These are phyloP conservation scores for Phalacrocorax brasilianus DNA, from an alignment of 2,113 vertebrate species.

Conservation along the genomic window DNA sequence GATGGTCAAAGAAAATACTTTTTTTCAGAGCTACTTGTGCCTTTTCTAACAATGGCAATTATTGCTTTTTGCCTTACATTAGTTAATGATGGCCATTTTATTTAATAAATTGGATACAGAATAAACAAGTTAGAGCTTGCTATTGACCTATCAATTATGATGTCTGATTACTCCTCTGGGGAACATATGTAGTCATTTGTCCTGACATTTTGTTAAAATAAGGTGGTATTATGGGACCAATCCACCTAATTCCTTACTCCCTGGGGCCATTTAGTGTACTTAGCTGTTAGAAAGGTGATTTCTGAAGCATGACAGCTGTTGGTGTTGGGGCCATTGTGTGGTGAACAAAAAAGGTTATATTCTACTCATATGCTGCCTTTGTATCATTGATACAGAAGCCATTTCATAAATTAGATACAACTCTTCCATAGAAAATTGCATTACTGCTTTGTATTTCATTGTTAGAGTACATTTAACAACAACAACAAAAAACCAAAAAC, in stretches of 20 bases:
- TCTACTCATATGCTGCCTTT: conserved; percentile 47
- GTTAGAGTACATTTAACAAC: background rate
- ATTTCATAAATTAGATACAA: conserved; percentile 59
- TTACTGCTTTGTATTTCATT: conserved; percentile 1
- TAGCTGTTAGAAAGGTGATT: conserved; percentile 72
- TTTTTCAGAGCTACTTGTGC: background rate
- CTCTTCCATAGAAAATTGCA: conserved; percentile 47
- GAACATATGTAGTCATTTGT: conserved; percentile 52
- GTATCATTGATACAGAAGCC: conserved; percentile 48
- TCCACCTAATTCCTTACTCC: conserved; percentile 68
- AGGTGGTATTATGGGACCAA: conserved; percentile 49
- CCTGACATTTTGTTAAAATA: conserved; percentile 59
- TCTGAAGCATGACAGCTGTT: conserved; percentile 74
- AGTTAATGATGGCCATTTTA: conserved; percentile 49
- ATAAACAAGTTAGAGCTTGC: conserved; percentile 45
- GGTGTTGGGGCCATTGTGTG: conserved; percentile 65
- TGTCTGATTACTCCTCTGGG: conserved; percentile 43
- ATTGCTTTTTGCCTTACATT: background rate
- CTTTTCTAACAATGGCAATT: background rate
- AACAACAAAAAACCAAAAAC: too few species aligned
- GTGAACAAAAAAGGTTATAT: conserved; percentile 62
- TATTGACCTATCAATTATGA: conserved; percentile 47
- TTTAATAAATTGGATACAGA: conserved; percentile 59
- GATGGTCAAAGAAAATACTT: background rate
- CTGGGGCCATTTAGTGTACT: conserved; percentile 50